phyloP scores from a whole-genome alignment of 2,113 vertebrate species.

The Mus pahari region DNA sequence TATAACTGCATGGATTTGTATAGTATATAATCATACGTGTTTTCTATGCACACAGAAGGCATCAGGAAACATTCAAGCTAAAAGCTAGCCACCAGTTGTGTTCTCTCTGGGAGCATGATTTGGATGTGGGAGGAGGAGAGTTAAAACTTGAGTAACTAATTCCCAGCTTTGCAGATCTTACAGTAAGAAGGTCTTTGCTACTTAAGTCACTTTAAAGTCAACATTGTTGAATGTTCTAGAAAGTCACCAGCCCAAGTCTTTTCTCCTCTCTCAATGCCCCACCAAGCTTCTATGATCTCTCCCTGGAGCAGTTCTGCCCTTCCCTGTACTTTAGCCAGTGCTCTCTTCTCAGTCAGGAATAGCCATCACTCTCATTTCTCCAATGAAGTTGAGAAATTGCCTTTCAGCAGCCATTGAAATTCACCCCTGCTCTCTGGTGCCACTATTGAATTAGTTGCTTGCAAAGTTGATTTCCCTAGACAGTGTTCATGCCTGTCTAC shows the following conservation, averaged over 20 bases:
- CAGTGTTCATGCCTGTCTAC: background rate
- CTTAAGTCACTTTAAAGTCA: background rate
- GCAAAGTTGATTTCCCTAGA: background rate
- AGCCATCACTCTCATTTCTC: background rate
- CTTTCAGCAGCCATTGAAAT: background rate
- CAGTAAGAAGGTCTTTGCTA: background rate
- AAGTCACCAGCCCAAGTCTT: background rate
- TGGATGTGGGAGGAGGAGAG: background rate
- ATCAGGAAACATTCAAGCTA: background rate
- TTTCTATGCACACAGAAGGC: background rate
- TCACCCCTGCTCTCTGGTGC: background rate
- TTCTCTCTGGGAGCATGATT: background rate
- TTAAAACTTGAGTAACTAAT: background rate
- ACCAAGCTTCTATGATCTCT: rapidly evolving
- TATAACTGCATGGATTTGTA: background rate
- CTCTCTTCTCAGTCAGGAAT: background rate
- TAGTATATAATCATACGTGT: background rate
- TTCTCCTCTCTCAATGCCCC: background rate
- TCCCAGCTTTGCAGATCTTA: constrained; percentile 10
- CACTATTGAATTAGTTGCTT: background rate
- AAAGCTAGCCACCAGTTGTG: background rate
- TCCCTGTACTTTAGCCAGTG: background rate
- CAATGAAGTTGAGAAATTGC: background rate
- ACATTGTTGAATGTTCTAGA: background rate
- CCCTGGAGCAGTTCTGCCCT: rapidly evolving